A percentile compares a stretch with the other conserved stretches of the same genome.
Evolutionary conservation across 2,888 invertebrate genomes (phyloP).

Genomic region (Scaeva pyrastri): DNA sequence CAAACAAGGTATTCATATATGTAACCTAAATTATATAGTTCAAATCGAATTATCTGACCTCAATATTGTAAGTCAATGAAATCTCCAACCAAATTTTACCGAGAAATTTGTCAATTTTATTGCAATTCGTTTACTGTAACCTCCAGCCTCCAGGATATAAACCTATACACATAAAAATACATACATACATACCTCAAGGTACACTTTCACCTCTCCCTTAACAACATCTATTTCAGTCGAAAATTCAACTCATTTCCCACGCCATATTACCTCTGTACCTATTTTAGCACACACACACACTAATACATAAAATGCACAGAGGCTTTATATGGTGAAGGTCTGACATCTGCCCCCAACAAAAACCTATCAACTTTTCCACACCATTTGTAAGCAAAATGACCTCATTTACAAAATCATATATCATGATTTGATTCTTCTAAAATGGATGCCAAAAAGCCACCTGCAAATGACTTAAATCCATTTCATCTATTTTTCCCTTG

Average conservation of each 20-base stretch:
- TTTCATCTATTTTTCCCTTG: slow-evolving; percentile 46
- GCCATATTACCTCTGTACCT: background rate
- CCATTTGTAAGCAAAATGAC: slow-evolving; percentile 71
- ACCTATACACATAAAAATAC: background rate
- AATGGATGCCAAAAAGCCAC: slow-evolving; percentile 70
- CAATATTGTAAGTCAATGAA: background rate
- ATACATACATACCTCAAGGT: no score
- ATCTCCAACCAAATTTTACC: background rate
- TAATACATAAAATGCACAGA: slow-evolving; percentile 1
- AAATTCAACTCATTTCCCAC: background rate
- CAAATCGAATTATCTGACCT: background rate
- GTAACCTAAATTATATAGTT: background rate
- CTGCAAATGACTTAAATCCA: slow-evolving; percentile 69
- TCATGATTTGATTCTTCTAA: slow-evolving; percentile 67
- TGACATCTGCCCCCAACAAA: background rate
- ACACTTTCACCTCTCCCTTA: background rate
- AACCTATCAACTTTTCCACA: slow-evolving; percentile 64
- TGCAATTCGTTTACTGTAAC: background rate
- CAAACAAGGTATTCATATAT: no score
- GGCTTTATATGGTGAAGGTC: background rate
- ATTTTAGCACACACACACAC: background rate
- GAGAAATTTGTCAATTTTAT: slow-evolving; percentile 16
- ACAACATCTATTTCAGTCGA: background rate
- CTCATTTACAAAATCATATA: slow-evolving; percentile 63
- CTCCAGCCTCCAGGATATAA: no score